Evolutionary conservation across 2,113 vertebrate genomes (phyloP), one percentile per base, ranked within the genome.

Genomic region (Equus quagga): DNA sequence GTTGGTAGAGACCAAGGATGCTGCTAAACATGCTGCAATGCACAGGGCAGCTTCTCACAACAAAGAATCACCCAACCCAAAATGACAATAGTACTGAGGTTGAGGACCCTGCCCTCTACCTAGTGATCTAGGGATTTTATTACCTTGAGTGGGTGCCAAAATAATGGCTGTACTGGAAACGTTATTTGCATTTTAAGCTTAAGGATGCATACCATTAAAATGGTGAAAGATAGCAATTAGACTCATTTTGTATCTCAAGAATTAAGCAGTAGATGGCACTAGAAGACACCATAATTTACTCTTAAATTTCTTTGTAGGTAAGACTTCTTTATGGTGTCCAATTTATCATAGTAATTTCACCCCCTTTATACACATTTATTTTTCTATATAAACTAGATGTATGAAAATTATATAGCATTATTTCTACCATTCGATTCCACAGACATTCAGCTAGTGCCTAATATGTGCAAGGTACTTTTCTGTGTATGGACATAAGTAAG

Each of bases 201-300:
- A 91, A 44, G 12, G 8, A 86, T 76, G 17, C 26, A 64, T 79
- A 67, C 18, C 10, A 73, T 49, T 75, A 83, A 93, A 36, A 65
- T 12, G 10, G 17, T 85, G 11, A 87, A 92, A 83, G 73, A 65
- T 73, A 21, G 64, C 44, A 44, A 19, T 84, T 56, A 73, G 67
- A 5, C 23, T 67, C 18, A 82, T 83, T 92, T 82, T 90, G 67
- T 96, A 58, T 62, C 46, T 97, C 89, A 90, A 90, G 49, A 81
- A 41, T 88, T 94, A 96, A 98, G 69, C 95, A 97, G 93, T 93
- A 98, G 93, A 94, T 97, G 95, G 82, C 89, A 96, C 97, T 96
- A 46, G 91, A 96, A 97, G 96, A 84, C 21, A 54, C 51, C 26
- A 51, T 75, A 90, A 97, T 95, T 97, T 92, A 73, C 62, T 89